Conservation (phyloP, 2,113 vertebrate species). For the Himantopus leucocephalus region DNA sequence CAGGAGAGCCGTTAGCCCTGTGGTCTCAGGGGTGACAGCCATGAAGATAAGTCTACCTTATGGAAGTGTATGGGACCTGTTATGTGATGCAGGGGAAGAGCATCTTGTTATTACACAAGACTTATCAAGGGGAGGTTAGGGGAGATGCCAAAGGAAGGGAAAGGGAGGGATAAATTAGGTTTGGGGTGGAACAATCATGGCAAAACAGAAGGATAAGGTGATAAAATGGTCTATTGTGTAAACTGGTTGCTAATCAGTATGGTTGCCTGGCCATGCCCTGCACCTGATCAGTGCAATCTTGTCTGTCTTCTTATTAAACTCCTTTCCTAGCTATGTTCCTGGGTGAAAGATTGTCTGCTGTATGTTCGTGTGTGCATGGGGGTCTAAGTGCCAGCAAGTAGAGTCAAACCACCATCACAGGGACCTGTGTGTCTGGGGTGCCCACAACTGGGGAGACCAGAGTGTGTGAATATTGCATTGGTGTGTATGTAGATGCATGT, state of each 20-base stretch:
- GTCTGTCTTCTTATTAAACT: neutral
- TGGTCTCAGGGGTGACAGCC: neutral
- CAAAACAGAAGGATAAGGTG: neutral
- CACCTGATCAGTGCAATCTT: neutral
- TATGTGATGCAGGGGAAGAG: neutral
- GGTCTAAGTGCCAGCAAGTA: neutral
- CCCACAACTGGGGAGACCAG: neutral
- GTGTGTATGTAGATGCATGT: accelerated
- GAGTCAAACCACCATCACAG: neutral
- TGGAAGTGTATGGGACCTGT: neutral
- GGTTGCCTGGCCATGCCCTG: neutral
- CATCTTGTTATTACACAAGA: neutral
- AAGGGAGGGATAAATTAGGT: neutral
- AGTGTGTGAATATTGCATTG: neutral
- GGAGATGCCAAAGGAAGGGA: neutral
- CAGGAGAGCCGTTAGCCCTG: neutral
- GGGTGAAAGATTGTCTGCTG: neutral
- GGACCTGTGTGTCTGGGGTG: neutral
- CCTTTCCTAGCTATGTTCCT: neutral
- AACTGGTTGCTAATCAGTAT: neutral
- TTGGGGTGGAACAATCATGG: neutral
- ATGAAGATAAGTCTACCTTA: neutral
- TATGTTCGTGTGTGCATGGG: neutral
- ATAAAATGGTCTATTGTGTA: neutral
- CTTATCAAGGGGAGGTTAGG: neutral